phyloP scores from a whole-genome alignment of 1,140 invertebrate species.

The Prorops nasuta region DNA sequence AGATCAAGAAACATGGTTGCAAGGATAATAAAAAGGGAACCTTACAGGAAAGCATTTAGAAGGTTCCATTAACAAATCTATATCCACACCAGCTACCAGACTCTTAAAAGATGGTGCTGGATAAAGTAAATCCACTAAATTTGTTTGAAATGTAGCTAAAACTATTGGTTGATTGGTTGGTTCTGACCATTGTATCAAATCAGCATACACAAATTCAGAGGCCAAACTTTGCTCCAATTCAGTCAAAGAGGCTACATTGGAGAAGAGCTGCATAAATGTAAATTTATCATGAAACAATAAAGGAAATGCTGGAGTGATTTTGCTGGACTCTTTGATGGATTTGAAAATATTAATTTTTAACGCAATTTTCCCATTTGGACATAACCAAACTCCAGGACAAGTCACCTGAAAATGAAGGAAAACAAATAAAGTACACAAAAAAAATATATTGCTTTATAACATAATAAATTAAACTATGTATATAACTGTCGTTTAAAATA shows the following conservation, averaged over 20 bases:
- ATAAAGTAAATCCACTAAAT: constrained; percentile 64
- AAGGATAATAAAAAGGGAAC: too few species aligned
- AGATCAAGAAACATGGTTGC: too few species aligned
- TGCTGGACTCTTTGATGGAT: constrained; percentile 60
- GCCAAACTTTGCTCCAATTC: constrained; percentile 53
- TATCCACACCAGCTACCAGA: constrained; percentile 55
- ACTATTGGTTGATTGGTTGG: constrained; percentile 50
- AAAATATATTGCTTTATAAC: constrained; percentile 1
- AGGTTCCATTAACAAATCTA: constrained; percentile 68
- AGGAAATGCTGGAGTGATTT: constrained; percentile 63
- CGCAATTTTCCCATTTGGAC: constrained; percentile 67
- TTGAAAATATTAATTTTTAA: constrained; percentile 63
- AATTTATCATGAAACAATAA: constrained; percentile 65
- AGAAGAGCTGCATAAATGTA: constrained; percentile 64
- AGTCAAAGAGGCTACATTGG: constrained; percentile 52
- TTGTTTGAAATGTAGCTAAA: constrained; percentile 64
- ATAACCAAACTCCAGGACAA: constrained; percentile 74
- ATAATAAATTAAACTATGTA: too few species aligned
- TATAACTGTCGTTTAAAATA: too few species aligned
- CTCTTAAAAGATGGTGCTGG: constrained; percentile 55
- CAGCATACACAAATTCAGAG: constrained; percentile 61
- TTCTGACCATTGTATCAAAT: constrained; percentile 65
- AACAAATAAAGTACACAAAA: not conserved
- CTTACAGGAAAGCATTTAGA: constrained; percentile 65
- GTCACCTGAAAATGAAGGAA: constrained; percentile 58